Conservation (phyloP, 23 tunicate genomes). For the Clavelina lepadiformis region DNA sequence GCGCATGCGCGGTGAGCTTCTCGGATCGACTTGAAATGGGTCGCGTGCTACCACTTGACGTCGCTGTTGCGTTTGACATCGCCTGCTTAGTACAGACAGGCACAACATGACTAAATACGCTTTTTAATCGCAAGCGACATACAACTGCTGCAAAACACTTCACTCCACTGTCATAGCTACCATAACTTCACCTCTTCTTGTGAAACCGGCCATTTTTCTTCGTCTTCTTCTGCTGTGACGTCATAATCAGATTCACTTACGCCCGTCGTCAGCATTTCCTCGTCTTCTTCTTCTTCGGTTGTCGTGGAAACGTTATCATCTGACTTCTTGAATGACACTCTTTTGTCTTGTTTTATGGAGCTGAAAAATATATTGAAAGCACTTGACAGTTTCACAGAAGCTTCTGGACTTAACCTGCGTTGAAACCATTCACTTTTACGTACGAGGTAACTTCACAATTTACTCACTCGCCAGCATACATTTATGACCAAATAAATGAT, state of each 20-base stretch:
- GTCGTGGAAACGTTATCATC: slow-evolving; percentile 14
- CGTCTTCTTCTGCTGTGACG: slow-evolving; percentile 33
- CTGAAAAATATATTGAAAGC: no score
- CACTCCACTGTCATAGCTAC: not conserved
- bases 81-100: no score
- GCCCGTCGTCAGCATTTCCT: slow-evolving; percentile 4
- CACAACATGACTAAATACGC: no score
- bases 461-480: no score
- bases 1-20: slow-evolving; percentile 84
- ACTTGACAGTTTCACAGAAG: no score
- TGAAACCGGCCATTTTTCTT: slow-evolving; percentile 58
- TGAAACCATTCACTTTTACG: no score
- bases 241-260: slow-evolving; percentile 30
- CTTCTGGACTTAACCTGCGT: no score
- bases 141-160: no score
- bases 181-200: slow-evolving; percentile 7
- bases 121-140: no score
- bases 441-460: no score
- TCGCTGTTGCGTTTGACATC: no score
- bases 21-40: slow-evolving; percentile 84
- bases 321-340: slow-evolving; percentile 29
- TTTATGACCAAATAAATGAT: no score
- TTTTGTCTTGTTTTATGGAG: slow-evolving; percentile 3
- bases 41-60: slow-evolving; percentile 43
- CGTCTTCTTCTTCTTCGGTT: slow-evolving; percentile 35